Percentiles rank a stretch among this genome's conserved stretches.
phyloP scores from a whole-genome alignment of 2,888 invertebrate species.

The Aphrophora alni region DNA sequence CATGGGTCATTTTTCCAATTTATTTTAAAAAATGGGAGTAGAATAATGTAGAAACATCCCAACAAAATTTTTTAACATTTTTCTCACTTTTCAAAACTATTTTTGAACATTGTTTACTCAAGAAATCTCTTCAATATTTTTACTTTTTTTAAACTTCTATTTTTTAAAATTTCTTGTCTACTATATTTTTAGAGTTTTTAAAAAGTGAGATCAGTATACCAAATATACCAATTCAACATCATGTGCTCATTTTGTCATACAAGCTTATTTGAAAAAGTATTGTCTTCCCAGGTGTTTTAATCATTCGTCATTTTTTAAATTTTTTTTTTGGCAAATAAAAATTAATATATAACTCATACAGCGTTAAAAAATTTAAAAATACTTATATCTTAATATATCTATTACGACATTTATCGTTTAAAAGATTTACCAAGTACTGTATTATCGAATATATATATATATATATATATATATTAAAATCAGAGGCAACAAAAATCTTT shows the following conservation, averaged over 20 bases:
- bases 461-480: neutral
- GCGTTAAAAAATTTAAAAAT: neutral
- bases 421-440: too few relatives aligned
- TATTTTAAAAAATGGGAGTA: neutral
- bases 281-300: neutral
- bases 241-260: neutral
- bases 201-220: neutral
- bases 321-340: neutral
- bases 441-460: neutral
- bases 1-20: neutral
- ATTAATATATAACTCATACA: neutral
- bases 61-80: neutral
- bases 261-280: neutral
- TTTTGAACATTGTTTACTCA: too few relatives aligned
- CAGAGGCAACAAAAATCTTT: slow-evolving; percentile 1
- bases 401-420: too few relatives aligned
- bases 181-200: neutral
- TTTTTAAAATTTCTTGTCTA: neutral
- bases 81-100: too few relatives aligned
- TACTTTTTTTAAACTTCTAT: too few relatives aligned
- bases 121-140: too few relatives aligned
- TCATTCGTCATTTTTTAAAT: too few relatives aligned
- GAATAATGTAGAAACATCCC: neutral
- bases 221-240: neutral
- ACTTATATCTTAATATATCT: neutral